A percentile compares a stretch with the other conserved stretches of the same genome.
Evolutionary conservation across 2,888 invertebrate species (phyloP).

Genomic region (Cerceris ruficornis): DNA sequence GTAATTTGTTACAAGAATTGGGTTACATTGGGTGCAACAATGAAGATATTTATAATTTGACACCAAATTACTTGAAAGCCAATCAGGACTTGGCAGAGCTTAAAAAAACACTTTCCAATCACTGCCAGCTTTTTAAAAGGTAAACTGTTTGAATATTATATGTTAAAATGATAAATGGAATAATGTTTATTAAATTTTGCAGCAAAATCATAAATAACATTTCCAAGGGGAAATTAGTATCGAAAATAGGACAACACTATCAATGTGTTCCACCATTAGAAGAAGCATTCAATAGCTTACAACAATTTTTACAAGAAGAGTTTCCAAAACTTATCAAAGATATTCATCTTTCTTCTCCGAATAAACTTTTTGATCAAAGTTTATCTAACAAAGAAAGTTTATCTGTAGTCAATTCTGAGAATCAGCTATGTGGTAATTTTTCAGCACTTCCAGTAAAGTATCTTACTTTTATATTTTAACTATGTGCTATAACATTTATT

Average conservation of each 20-base stretch:
- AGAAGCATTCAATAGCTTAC: constrained; percentile 78
- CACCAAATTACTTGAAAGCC: constrained; percentile 74
- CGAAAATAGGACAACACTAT: constrained; percentile 75
- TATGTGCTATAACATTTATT: constrained; percentile 10
- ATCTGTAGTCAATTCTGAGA: constrained; percentile 44
- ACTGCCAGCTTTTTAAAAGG: constrained; percentile 77
- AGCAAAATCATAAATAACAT: constrained; percentile 76
- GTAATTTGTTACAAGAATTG: constrained; percentile 73
- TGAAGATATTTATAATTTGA: constrained; percentile 76
- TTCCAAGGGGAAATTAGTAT: constrained; percentile 74
- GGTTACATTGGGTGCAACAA: constrained; percentile 62
- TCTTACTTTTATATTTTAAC: constrained; percentile 17
- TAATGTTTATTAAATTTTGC: constrained; percentile 26
- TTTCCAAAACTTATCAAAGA: constrained; percentile 78
- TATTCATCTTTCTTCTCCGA: constrained; percentile 72
- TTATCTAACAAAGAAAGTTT: constrained; percentile 30
- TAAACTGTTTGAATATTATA: constrained; percentile 39
- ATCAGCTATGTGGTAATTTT: constrained; percentile 74
- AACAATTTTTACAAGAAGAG: constrained; percentile 79
- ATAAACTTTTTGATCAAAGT: constrained; percentile 43
- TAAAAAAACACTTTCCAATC: constrained; percentile 73
- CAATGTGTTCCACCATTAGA: constrained; percentile 78
- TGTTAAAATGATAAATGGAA: background rate
- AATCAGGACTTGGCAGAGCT: constrained; percentile 73
- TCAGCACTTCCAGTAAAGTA: constrained; percentile 76